These are phyloP conservation scores for Tenualosa thibaudeaui DNA, from an alignment of 2,797 vertebrate species.

Conservation along the genomic window DNA sequence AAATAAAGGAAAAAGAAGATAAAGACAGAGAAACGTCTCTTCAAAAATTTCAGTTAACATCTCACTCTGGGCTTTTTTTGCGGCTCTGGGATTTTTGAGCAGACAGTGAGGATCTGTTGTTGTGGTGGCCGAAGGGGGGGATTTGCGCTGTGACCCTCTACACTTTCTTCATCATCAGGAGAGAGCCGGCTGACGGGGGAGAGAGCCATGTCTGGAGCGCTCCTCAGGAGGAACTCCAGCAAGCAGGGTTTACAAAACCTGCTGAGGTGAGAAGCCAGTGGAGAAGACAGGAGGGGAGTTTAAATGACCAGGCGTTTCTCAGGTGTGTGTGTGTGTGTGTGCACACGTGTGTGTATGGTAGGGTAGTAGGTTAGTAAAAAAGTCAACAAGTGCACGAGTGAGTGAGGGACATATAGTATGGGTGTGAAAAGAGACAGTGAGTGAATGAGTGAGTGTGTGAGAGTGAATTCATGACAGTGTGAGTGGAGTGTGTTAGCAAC, in stretches of 20 bases:
- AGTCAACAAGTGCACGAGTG: neutral
- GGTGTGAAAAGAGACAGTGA: neutral
- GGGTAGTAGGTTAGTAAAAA: neutral
- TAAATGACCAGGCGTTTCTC: neutral
- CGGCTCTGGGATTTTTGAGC: conserved; percentile 33
- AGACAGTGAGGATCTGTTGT: conserved; percentile 26
- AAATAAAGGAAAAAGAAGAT: conserved; percentile 59
- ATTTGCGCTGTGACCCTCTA: conserved; percentile 25
- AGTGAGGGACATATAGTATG: neutral
- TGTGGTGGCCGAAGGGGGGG: conserved; percentile 8
- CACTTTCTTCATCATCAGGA: conserved; percentile 34
- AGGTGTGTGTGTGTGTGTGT: conserved; percentile 10
- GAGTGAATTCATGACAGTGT: neutral
- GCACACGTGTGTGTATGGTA: neutral
- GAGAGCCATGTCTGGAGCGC: conserved; percentile 75
- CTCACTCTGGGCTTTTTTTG: conserved; percentile 26
- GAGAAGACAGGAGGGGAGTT: neutral
- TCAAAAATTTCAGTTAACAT: neutral
- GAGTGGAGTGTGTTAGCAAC: neutral
- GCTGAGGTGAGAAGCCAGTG: conserved; percentile 77
- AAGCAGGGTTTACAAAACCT: conserved; percentile 85
- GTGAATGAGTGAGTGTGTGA: neutral
- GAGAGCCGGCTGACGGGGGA: conserved; percentile 38
- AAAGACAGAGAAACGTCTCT: conserved; percentile 12
- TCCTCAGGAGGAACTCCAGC: conserved; percentile 82